A percentile compares a stretch with the other conserved stretches of the same genome.
Conservation (phyloP, 2,888 invertebrate species). For the Stenichneumon culpator region DNA sequence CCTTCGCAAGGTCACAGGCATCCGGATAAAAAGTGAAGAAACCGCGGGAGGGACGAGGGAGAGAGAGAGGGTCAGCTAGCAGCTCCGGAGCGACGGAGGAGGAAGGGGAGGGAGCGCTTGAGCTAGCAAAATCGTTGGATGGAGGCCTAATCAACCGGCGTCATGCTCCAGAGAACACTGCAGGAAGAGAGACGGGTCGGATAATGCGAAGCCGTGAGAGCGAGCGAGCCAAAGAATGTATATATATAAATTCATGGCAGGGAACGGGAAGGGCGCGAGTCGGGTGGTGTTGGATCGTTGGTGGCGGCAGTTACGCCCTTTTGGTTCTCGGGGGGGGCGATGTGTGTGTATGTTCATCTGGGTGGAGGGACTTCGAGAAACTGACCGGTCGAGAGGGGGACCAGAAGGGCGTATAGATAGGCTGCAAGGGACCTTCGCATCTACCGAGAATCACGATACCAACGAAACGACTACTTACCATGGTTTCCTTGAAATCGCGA, state of each 20-base stretch:
- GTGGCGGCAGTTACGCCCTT: too few relatives aligned
- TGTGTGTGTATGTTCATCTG: background rate
- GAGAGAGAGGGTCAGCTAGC: conserved; percentile 55
- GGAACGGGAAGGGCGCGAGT: too few relatives aligned
- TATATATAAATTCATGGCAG: too few relatives aligned
- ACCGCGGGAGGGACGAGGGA: conserved; percentile 63
- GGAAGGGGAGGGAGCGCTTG: conserved; percentile 69
- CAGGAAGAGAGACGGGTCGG: conserved; percentile 66
- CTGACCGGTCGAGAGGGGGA: conserved; percentile 27
- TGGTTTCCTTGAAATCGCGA: conserved; percentile 63
- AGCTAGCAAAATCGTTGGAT: conserved; percentile 72
- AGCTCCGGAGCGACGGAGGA: conserved; percentile 65
- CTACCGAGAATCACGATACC: conserved; percentile 60
- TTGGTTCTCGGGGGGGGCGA: too few relatives aligned
- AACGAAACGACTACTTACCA: conserved; percentile 49
- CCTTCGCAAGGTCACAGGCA: conserved; percentile 84
- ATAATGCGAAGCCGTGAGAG: conserved; percentile 66
- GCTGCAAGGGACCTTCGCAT: conserved; percentile 59
- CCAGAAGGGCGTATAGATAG: conserved; percentile 40
- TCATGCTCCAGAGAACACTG: conserved; percentile 82
- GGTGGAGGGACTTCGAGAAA: conserved; percentile 2
- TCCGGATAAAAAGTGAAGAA: conserved; percentile 76
- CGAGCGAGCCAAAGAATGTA: conserved; percentile 26
- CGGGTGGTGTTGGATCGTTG: background rate
- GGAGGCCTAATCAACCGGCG: conserved; percentile 84